phyloP scores from a whole-genome alignment of 2,888 invertebrate genomes.

The Diaprepes abbreviatus region DNA sequence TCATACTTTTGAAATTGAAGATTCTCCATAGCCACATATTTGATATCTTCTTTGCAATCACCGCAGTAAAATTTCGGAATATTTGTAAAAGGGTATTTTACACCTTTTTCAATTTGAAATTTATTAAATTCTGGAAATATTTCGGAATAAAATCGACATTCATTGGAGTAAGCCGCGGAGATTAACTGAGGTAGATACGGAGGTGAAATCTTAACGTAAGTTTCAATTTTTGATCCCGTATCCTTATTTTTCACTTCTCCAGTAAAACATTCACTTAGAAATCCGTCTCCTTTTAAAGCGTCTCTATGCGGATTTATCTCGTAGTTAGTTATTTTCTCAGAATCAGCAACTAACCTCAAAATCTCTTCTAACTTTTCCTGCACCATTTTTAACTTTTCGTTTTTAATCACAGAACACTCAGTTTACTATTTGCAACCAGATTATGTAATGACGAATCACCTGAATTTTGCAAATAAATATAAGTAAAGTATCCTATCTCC shows the following conservation, averaged over 20 bases:
- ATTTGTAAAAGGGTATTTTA: conserved; percentile 22
- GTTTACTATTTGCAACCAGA: too few relatives aligned
- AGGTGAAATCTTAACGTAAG: conserved; percentile 44
- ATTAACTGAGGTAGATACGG: conserved; percentile 4
- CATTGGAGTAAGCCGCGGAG: conserved; percentile 4
- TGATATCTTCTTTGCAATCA: background rate
- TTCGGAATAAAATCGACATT: conserved; percentile 19
- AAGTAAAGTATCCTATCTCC: too few relatives aligned
- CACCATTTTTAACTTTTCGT: too few relatives aligned
- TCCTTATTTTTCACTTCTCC: conserved; percentile 32
- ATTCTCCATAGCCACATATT: conserved; percentile 31
- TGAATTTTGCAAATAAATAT: too few relatives aligned
- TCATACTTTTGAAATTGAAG: conserved; percentile 19
- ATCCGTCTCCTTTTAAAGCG: conserved; percentile 44
- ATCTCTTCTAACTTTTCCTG: conserved; percentile 4
- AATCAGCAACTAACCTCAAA: conserved; percentile 7
- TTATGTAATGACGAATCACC: too few relatives aligned
- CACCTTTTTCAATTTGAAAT: conserved; percentile 21
- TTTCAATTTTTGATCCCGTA: conserved; percentile 5
- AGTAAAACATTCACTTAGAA: conserved; percentile 39
- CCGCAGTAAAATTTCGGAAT: conserved; percentile 20
- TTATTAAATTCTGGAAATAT: conserved; percentile 28
- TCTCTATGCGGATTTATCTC: background rate
- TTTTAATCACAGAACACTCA: too few relatives aligned
- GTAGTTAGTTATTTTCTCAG: conserved; percentile 12